These are phyloP conservation scores for Oopsacas minuta DNA, from an alignment of 37 sponge, comb jelly and placozoan genomes.

Conservation along the genomic window DNA sequence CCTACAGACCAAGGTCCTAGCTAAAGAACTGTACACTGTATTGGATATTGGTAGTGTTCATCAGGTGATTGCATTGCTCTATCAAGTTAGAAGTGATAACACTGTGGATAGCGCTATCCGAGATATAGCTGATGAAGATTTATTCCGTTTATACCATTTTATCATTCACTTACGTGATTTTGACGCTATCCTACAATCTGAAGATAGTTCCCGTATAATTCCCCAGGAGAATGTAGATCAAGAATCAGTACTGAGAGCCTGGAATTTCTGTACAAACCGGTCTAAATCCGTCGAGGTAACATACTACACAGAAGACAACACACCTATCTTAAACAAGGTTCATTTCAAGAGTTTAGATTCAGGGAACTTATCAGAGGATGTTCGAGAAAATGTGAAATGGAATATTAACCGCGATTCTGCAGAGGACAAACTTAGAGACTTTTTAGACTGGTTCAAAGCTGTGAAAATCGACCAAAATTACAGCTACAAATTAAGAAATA, in stretches of 20 bases:
- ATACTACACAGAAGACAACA: slow-evolving; percentile 36
- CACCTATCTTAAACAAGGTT: slow-evolving; percentile 27
- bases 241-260: slow-evolving; percentile 18
- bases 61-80: background rate
- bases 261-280: slow-evolving; percentile 24
- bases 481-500: slow-evolving; percentile 8
- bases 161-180: background rate
- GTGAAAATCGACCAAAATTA: slow-evolving; percentile 37
- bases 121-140: background rate
- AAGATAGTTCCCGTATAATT: background rate
- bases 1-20: slow-evolving; percentile 20
- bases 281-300: slow-evolving; percentile 35
- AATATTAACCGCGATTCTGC: slow-evolving; percentile 48
- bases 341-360: slow-evolving; percentile 26
- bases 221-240: background rate
- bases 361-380: slow-evolving; percentile 30
- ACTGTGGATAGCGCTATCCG: background rate
- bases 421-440: slow-evolving; percentile 68
- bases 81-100: background rate
- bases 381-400: slow-evolving; percentile 63
- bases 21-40: background rate
- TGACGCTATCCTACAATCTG: background rate
- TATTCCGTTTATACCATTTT: background rate
- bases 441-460: slow-evolving; percentile 53
- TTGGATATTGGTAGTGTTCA: slow-evolving; percentile 22